phyloP scores from a whole-genome alignment of 2,113 vertebrate species.

The Micromys minutus region DNA sequence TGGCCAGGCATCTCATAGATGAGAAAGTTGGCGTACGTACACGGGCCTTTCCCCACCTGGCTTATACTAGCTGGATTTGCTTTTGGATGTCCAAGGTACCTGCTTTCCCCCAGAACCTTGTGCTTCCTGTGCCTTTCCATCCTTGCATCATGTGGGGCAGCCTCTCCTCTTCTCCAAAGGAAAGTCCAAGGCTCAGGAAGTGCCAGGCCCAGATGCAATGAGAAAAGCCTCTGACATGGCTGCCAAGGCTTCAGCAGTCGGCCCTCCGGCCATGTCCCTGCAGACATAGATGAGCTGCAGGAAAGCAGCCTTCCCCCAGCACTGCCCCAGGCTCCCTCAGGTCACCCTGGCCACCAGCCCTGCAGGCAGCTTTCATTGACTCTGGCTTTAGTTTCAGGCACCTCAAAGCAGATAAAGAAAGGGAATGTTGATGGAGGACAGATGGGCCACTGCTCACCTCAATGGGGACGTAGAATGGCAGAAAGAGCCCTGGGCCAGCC shows the following conservation, averaged over 20 bases:
- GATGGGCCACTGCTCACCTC: constrained; percentile 80
- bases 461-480: constrained; percentile 76
- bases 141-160: not conserved
- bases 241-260: not conserved
- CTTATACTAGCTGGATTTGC: constrained; percentile 7
- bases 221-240: constrained; percentile 31
- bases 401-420: constrained; percentile 82
- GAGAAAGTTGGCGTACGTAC: constrained; percentile 97
- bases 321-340: not conserved
- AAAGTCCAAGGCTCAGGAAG: constrained; percentile 15
- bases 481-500: constrained; percentile 78
- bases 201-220: constrained; percentile 11
- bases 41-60: constrained; percentile 1
- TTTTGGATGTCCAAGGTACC: not conserved
- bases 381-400: constrained; percentile 81
- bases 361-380: constrained; percentile 69
- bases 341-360: constrained; percentile 24
- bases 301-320: constrained; percentile 26
- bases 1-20: constrained; percentile 97
- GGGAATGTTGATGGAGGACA: constrained; percentile 82
- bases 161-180: not conserved
- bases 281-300: constrained; percentile 59
- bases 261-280: not conserved
- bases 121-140: not conserved
- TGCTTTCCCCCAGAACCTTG: not conserved